Evolutionary conservation across 2,113 vertebrate genomes (phyloP).

Genomic region (Ornithorhynchus anatinus): DNA sequence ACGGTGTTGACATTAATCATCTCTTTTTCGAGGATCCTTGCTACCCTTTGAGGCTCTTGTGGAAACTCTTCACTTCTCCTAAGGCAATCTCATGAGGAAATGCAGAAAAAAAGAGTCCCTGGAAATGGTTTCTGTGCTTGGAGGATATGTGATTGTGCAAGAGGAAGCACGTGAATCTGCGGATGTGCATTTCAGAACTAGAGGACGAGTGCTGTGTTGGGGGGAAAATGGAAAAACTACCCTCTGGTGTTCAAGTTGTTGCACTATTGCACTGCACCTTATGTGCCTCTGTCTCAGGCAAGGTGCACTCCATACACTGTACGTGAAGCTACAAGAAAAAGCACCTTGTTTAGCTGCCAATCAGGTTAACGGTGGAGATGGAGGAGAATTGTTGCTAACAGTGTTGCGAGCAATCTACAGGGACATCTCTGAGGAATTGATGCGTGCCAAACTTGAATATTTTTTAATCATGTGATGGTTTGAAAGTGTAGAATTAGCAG

Average conservation of each 20-base stretch:
- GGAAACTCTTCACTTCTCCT: background rate
- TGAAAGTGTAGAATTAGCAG: slow-evolving; percentile 40
- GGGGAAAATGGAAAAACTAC: slow-evolving; percentile 47
- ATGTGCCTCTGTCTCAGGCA: slow-evolving; percentile 64
- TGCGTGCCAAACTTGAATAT: slow-evolving; percentile 67
- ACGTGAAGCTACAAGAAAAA: slow-evolving; percentile 21
- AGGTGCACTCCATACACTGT: slow-evolving; percentile 31
- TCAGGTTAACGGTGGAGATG: slow-evolving; percentile 42
- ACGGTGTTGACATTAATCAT: slow-evolving; percentile 90
- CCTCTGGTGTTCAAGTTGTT: slow-evolving; percentile 64
- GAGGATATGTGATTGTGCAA: background rate
- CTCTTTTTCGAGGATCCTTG: slow-evolving; percentile 93
- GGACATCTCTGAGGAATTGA: slow-evolving; percentile 40
- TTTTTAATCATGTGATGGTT: slow-evolving; percentile 47
- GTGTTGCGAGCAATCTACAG: slow-evolving; percentile 45
- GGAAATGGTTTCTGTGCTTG: slow-evolving; percentile 13
- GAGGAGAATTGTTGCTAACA: slow-evolving; percentile 30
- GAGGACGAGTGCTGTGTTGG: slow-evolving; percentile 43
- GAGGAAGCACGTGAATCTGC: slow-evolving; percentile 29
- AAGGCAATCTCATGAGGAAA: slow-evolving; percentile 29
- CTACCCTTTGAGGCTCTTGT: slow-evolving; percentile 83
- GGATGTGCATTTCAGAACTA: slow-evolving; percentile 8
- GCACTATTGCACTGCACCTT: slow-evolving; percentile 72
- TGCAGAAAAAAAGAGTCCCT: slow-evolving; percentile 27
- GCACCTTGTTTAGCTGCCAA: slow-evolving; percentile 68